These are phyloP conservation scores for Geotrupes spiniger DNA, from an alignment of 2,888 invertebrate genomes.

Conservation along the genomic window DNA sequence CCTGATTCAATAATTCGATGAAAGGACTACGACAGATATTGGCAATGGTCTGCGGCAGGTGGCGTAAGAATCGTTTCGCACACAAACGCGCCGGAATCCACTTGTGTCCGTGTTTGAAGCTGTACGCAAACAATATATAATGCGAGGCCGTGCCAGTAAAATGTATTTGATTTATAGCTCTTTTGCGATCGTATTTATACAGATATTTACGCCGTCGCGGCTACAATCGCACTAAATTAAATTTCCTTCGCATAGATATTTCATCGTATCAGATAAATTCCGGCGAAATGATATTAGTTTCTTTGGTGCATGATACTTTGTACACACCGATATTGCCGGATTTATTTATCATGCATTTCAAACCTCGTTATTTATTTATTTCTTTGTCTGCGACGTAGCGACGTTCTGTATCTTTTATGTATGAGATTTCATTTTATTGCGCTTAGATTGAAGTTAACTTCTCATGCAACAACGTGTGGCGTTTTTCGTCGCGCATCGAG, in stretches of 20 bases:
- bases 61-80: not conserved
- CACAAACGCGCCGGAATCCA: slow-evolving; percentile 1
- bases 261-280: too few relatives aligned
- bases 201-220: slow-evolving; percentile 1
- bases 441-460: too few relatives aligned
- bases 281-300: not conserved
- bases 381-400: too few relatives aligned
- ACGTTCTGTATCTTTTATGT: too few relatives aligned
- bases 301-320: slow-evolving; percentile 15
- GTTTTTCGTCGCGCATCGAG: too few relatives aligned
- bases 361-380: too few relatives aligned
- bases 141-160: slow-evolving; percentile 1
- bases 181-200: slow-evolving; percentile 4
- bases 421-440: too few relatives aligned
- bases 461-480: too few relatives aligned
- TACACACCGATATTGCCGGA: not conserved
- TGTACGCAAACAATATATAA: slow-evolving; percentile 2
- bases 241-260: slow-evolving; percentile 1
- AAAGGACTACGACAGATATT: not conserved
- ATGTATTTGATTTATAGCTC: slow-evolving; percentile 6
- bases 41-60: not conserved
- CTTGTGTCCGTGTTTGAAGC: slow-evolving; percentile 4
- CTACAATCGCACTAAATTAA: slow-evolving; percentile 2
- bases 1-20: slow-evolving; percentile 12
- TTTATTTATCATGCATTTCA: too few relatives aligned